Percentiles rank a stretch among this genome's conserved stretches.
These are phyloP conservation scores for Stenichneumon culpator DNA, from an alignment of 2,888 invertebrate species.

Conservation along the genomic window DNA sequence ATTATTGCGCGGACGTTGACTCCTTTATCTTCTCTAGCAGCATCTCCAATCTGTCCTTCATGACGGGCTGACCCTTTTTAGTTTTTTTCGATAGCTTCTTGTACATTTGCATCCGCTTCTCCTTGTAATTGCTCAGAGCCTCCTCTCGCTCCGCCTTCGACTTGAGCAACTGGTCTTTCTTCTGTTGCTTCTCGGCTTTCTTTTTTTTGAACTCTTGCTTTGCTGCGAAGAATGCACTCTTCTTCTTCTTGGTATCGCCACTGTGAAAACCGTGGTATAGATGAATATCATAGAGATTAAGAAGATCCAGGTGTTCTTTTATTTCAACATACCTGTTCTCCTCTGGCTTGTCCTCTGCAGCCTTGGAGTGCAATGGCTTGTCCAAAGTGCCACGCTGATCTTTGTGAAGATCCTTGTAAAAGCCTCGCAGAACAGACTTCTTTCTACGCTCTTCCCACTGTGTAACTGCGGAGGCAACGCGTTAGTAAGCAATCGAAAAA, in stretches of 20 bases:
- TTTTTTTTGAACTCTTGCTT: constrained; percentile 87
- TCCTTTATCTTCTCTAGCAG: constrained; percentile 92
- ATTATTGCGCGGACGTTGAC: constrained; percentile 53
- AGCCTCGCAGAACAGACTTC: constrained; percentile 87
- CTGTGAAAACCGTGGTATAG: constrained; percentile 38
- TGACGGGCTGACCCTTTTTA: constrained; percentile 93
- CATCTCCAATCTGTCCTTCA: constrained; percentile 93
- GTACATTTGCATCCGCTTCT: constrained; percentile 89
- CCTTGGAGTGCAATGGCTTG: constrained; percentile 29
- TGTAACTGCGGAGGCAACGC: constrained; percentile 84
- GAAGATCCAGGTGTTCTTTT: background rate
- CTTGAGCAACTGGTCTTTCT: constrained; percentile 85
- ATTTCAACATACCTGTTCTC: constrained; percentile 42
- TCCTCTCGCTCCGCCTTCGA: constrained; percentile 87
- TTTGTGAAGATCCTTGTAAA: constrained; percentile 87
- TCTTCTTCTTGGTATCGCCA: constrained; percentile 69
- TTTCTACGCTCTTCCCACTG: constrained; percentile 90
- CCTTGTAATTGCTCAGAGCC: constrained; percentile 89
- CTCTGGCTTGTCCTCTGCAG: constrained; percentile 13
- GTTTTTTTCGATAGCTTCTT: constrained; percentile 92
- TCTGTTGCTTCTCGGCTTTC: constrained; percentile 87
- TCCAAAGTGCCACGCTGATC: constrained; percentile 82
- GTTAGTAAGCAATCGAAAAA: constrained; percentile 49
- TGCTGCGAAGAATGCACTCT: constrained; percentile 85
- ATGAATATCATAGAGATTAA: background rate